These are phyloP conservation scores for Protula sp. DNA, from an alignment of 2,888 invertebrate species.

Conservation along the genomic window DNA sequence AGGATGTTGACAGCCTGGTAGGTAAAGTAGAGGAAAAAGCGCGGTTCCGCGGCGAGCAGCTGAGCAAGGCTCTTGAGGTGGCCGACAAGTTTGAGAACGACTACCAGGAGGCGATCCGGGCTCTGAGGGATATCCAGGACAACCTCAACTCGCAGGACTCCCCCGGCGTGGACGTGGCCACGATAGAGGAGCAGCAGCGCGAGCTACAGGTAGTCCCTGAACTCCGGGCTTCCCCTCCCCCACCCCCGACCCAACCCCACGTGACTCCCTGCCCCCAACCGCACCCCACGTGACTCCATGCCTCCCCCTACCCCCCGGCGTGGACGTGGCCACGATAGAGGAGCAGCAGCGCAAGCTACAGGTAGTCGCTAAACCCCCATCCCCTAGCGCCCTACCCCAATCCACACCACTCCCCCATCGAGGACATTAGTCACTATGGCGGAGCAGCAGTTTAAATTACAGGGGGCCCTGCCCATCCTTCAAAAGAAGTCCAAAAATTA, in stretches of 20 bases:
- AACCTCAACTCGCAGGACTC: conserved; percentile 48
- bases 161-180: conserved; percentile 45
- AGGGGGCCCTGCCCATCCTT: no score
- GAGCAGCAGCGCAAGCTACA: conserved; percentile 50
- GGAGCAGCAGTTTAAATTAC: no score
- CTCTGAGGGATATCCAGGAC: conserved; percentile 48
- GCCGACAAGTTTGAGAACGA: conserved; percentile 43
- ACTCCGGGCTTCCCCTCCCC: not conserved
- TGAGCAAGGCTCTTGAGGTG: conserved; percentile 36
- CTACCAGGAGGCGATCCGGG: conserved; percentile 40
- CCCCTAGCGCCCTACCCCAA: no score
- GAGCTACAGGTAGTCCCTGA: conserved; percentile 39
- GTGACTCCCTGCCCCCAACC: not conserved
- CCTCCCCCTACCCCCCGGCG: conserved; percentile 33
- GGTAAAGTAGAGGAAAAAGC: conserved; percentile 29
- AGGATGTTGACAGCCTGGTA: conserved; percentile 36
- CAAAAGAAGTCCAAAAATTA: no score
- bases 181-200: conserved; percentile 48
- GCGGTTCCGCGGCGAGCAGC: conserved; percentile 31
- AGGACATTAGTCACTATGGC: no score
- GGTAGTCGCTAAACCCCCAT: conserved; percentile 25
- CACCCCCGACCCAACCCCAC: not conserved
- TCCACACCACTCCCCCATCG: no score
- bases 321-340: conserved; percentile 43
- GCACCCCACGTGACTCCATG: no score